phyloP scores from a whole-genome alignment of 2,113 vertebrate species.

The Oxyura jamaicensis region DNA sequence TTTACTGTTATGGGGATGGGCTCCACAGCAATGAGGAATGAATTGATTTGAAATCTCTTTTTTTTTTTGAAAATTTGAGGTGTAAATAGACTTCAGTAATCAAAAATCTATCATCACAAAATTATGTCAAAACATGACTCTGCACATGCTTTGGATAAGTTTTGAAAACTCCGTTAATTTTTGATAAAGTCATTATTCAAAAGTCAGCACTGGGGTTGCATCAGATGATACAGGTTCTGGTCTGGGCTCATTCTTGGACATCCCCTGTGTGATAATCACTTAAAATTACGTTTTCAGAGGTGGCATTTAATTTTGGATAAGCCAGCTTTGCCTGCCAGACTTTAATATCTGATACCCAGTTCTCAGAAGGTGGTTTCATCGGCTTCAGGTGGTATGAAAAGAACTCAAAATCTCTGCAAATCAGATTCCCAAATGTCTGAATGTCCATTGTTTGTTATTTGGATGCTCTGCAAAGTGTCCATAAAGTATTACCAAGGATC shows the following conservation, averaged over 20 bases:
- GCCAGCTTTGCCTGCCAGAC: background rate
- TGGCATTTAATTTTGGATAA: slow-evolving; percentile 19
- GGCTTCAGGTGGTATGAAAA: background rate
- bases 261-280: background rate
- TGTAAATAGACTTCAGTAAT: background rate
- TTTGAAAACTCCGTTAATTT: background rate
- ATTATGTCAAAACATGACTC: background rate
- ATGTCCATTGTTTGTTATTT: background rate
- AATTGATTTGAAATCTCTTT: background rate
- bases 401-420: background rate
- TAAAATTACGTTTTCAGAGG: background rate
- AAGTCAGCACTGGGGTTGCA: background rate
- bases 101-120: background rate
- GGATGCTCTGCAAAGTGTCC: background rate
- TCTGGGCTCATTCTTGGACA: background rate
- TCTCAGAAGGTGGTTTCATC: slow-evolving; percentile 4
- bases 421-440: background rate
- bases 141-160: background rate
- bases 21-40: background rate
- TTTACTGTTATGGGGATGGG: background rate
- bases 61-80: background rate
- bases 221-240: background rate
- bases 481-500: background rate
- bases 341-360: background rate
- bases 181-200: background rate